Percentiles rank a stretch among this genome's conserved stretches.
Evolutionary conservation across 1,140 invertebrate genomes (phyloP).

Genomic region (Drosophila serrata): DNA sequence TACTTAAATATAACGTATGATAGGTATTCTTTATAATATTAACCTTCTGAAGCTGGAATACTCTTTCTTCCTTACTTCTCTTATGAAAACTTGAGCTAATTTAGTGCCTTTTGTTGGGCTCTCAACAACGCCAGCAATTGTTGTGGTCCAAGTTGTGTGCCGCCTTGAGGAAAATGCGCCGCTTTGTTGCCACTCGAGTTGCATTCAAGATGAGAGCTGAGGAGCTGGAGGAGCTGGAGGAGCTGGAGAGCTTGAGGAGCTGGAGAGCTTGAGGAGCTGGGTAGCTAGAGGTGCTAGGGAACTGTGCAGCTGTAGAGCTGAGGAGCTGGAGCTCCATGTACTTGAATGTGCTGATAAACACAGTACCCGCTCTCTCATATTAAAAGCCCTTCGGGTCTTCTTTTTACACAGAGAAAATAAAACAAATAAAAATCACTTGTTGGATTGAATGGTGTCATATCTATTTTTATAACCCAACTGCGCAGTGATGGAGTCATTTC

Average conservation of each 20-base stretch:
- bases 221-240: neutral
- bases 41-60: neutral
- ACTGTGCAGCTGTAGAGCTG: neutral
- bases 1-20: too few relatives aligned
- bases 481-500: too few relatives aligned
- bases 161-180: slow-evolving; percentile 39
- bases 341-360: slow-evolving; percentile 19
- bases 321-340: neutral
- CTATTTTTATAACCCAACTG: too few relatives aligned
- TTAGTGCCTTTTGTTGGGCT: slow-evolving; percentile 30
- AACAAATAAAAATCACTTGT: neutral
- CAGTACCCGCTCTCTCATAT: slow-evolving; percentile 14
- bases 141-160: slow-evolving; percentile 17
- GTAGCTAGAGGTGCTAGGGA: neutral
- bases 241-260: neutral
- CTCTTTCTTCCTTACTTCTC: neutral
- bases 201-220: slow-evolving; percentile 9
- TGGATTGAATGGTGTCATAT: slow-evolving; percentile 1
- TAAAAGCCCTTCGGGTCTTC: neutral
- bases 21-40: neutral
- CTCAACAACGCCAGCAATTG: slow-evolving; percentile 32
- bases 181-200: slow-evolving; percentile 40
- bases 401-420: slow-evolving; percentile 7
- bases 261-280: neutral
- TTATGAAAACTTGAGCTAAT: slow-evolving; percentile 14